Percentiles rank a stretch among this genome's conserved stretches.
These are phyloP conservation scores for Myotis vivesi DNA, from an alignment of 2,797 vertebrate genomes.

Conservation along the genomic window DNA sequence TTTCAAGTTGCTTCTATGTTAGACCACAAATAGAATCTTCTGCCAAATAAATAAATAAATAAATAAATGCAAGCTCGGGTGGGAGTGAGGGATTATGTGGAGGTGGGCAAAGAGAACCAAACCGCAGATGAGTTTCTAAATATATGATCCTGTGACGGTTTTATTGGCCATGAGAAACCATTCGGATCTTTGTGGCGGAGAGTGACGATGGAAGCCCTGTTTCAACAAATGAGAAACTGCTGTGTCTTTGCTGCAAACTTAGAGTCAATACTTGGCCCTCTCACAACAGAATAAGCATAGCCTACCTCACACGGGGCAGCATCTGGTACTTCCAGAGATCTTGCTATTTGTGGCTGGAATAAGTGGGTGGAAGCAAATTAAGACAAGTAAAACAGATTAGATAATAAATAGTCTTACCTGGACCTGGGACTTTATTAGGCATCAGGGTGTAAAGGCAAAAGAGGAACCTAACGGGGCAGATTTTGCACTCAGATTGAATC, in stretches of 20 bases:
- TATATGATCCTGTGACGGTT: not conserved
- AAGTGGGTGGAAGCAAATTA: not conserved
- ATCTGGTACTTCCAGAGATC: not conserved
- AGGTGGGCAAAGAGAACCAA: not conserved
- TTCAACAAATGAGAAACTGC: not conserved
- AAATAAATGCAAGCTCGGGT: too few species aligned
- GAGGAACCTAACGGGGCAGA: not conserved
- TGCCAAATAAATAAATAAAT: not conserved
- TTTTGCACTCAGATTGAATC: not conserved
- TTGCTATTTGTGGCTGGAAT: not conserved
- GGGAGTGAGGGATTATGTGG: not conserved
- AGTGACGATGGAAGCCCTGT: not conserved
- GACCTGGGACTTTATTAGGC: not conserved
- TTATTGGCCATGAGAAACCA: not conserved
- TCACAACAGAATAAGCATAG: not conserved
- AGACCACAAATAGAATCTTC: not conserved
- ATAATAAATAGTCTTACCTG: not conserved
- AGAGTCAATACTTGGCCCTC: not conserved
- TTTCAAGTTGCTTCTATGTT: not conserved
- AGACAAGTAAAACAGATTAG: not conserved
- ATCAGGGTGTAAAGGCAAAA: not conserved
- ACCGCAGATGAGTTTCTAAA: not conserved
- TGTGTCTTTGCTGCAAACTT: not conserved
- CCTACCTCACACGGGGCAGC: not conserved
- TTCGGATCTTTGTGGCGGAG: not conserved